A percentile compares a stretch with the other conserved stretches of the same genome.
These are phyloP conservation scores for Eurytoma californica DNA, from an alignment of 2,888 invertebrate species.

Conservation along the genomic window DNA sequence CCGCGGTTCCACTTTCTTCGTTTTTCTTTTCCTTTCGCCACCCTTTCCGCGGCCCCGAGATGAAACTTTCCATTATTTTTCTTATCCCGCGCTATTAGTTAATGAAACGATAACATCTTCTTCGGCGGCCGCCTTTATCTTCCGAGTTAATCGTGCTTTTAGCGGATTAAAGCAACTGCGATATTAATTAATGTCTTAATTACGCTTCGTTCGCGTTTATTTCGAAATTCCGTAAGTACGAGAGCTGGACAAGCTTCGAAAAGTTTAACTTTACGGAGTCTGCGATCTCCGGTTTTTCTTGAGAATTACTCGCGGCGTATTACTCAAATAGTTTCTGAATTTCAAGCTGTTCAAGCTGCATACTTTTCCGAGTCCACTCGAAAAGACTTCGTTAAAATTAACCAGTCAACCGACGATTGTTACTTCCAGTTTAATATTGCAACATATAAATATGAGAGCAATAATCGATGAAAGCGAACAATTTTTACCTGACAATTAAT, in stretches of 20 bases:
- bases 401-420: background rate
- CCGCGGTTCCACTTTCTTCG: background rate
- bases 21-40: background rate
- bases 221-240: background rate
- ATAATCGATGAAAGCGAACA: too few relatives aligned
- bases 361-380: background rate
- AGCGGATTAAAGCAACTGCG: constrained; percentile 11
- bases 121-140: background rate
- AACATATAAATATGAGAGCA: too few relatives aligned
- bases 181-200: constrained; percentile 28
- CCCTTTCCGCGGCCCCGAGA: background rate
- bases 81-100: background rate
- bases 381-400: background rate
- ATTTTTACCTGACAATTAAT: too few relatives aligned
- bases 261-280: constrained; percentile 15
- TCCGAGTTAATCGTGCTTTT: background rate
- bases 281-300: background rate
- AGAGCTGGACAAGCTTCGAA: background rate
- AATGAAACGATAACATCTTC: background rate
- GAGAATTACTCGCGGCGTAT: constrained; percentile 26
- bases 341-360: background rate
- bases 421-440: too few relatives aligned
- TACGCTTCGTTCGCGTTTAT: background rate
- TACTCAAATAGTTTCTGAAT: constrained; percentile 7
- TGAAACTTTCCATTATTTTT: background rate